Evolutionary conservation across 1,140 invertebrate genomes (phyloP), one percentile per base, ranked within the genome.

Genomic region (Drosophila jambulina): DNA sequence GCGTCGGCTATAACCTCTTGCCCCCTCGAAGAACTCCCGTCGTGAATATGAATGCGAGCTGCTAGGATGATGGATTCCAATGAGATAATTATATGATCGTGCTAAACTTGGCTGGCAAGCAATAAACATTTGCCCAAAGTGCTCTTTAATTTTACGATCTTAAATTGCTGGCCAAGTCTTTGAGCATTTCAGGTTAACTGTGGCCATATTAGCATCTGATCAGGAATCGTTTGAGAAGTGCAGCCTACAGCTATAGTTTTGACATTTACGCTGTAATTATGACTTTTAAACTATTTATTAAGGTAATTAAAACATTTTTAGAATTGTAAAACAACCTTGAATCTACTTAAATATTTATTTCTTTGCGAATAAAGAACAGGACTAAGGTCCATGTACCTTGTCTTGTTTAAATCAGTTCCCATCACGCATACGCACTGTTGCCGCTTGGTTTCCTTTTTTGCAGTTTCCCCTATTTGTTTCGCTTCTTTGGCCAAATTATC

Each of bases 341-440:
- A 19, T 10, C 1, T 12, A 4, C 40, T 19, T 6, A 21, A 21
- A 12, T 21, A 21, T 7, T 6, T 13, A 7, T 21, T 43, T 2
- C 4, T 21, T 19, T 9, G 38, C 17, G 7, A n/a, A n/a, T 0
- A 19, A 19, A 21, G 21, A 12, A 34, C 32, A 25, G 21, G 8
- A 49, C 4, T 27, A 17, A 27, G 9, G 4, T 3, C 5, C 4
- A 27, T n/a, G 0, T 10, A 23, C 1, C 15, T 23, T 23, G 7
- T 7, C 15, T 5, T n/a, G 12, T 57, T 25, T 38, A n/a, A 56
- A 21, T 25, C 21, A 40, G 15, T 25, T 23, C 12, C 23, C 64
- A 61, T 83, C 58, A 53, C 82, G 78, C 83, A 85, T 85, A 85
- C 82, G 82, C 78, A 70, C 59, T 69, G 42, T 78, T 40, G 68